phyloP scores from a whole-genome alignment of 92 coral and sea anemone species.

The Muricea muricata region DNA sequence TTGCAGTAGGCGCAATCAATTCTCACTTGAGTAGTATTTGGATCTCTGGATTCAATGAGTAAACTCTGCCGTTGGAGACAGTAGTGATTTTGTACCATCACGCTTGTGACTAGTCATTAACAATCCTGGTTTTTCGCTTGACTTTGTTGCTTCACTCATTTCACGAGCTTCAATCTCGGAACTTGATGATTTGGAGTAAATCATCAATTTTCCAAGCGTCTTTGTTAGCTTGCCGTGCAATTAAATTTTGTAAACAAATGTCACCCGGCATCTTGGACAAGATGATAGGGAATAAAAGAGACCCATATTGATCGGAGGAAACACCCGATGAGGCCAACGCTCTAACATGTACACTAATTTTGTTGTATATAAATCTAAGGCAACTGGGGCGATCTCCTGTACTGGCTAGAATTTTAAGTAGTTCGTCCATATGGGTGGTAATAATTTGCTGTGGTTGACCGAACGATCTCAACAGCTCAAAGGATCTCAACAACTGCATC shows the following conservation, averaged over 20 bases:
- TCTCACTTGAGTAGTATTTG: neutral
- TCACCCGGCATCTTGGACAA: neutral
- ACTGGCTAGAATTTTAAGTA: constrained; percentile 2
- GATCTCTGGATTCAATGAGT: neutral
- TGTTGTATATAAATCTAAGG: neutral
- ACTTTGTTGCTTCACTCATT: constrained; percentile 6
- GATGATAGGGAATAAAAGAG: neutral
- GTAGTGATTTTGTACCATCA: neutral
- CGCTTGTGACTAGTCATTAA: neutral
- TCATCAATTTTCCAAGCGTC: constrained; percentile 42
- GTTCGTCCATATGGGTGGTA: constrained; percentile 14
- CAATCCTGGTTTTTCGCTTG: neutral
- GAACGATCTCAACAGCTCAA: neutral
- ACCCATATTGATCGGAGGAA: neutral
- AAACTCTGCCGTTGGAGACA: neutral
- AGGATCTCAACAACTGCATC: neutral
- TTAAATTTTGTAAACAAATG: neutral
- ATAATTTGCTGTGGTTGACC: constrained; percentile 5
- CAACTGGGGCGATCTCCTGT: neutral
- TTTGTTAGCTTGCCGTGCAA: neutral
- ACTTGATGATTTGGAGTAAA: constrained; percentile 11
- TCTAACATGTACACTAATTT: constrained; percentile 1
- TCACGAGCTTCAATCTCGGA: constrained; percentile 34
- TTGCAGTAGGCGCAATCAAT: constrained; percentile 27
- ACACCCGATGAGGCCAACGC: neutral